These are phyloP conservation scores for Coilia nasus DNA, from an alignment of 2,797 vertebrate genomes.

Conservation along the genomic window DNA sequence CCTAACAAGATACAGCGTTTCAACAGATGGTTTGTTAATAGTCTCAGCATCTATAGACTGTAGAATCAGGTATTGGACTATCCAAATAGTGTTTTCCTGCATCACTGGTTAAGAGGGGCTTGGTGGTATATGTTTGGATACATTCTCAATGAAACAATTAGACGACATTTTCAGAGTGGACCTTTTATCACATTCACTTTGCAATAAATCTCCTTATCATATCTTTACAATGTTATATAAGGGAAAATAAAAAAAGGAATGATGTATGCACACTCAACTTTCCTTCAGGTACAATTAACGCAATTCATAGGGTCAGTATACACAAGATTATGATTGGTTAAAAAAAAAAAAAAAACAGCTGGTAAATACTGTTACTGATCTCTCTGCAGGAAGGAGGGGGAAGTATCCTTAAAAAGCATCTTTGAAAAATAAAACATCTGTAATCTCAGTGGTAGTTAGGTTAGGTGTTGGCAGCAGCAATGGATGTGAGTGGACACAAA, in stretches of 20 bases:
- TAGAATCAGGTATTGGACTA: too few relatives aligned
- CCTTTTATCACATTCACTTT: conserved; percentile 78
- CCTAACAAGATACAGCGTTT: too few relatives aligned
- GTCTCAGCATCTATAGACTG: too few relatives aligned
- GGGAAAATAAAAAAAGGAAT: conserved; percentile 46
- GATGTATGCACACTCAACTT: conserved; percentile 62
- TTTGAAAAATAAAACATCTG: conserved; percentile 34
- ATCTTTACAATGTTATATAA: conserved; percentile 73
- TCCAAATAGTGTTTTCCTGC: background rate
- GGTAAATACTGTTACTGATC: conserved; percentile 70
- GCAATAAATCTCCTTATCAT: conserved; percentile 76
- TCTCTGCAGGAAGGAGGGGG: conserved; percentile 47
- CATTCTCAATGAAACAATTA: conserved; percentile 22
- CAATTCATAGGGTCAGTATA: conserved; percentile 65
- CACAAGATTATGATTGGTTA: conserved; percentile 60
- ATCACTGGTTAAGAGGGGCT: background rate
- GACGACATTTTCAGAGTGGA: conserved; percentile 60
- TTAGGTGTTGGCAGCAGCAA: conserved; percentile 10
- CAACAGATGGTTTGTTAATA: too few relatives aligned
- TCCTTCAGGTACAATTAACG: conserved; percentile 72
- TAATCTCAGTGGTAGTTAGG: conserved; percentile 32
- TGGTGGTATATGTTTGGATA: background rate
- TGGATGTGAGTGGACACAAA: background rate
- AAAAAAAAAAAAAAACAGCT: conserved; percentile 65
- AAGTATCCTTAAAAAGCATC: conserved; percentile 30